Conservation (phyloP, 2,797 vertebrate species). For the Sitta carolinensis region DNA sequence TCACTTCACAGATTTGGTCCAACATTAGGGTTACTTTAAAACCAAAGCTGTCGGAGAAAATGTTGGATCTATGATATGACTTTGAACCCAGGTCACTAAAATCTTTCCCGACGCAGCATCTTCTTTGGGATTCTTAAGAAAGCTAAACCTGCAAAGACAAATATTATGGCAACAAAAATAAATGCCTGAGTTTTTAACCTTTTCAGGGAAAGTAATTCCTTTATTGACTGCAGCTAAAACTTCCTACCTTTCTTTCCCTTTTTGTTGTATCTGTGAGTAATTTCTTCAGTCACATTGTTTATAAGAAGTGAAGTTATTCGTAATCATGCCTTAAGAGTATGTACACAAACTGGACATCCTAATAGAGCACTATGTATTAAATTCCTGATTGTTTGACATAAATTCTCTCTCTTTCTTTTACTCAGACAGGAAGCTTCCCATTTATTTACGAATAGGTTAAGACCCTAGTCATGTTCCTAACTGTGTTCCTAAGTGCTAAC, state of each 20-base stretch:
- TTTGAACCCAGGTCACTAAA: slow-evolving; percentile 75
- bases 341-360: slow-evolving; percentile 92
- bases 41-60: slow-evolving; percentile 64
- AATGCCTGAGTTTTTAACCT: slow-evolving; percentile 81
- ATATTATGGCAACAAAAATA: slow-evolving; percentile 85
- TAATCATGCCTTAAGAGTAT: slow-evolving; percentile 91
- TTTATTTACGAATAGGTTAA: slow-evolving; percentile 89
- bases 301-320: slow-evolving; percentile 90
- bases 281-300: slow-evolving; percentile 90
- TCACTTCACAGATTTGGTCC: slow-evolving; percentile 59
- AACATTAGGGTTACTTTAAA: slow-evolving; percentile 59
- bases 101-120: slow-evolving; percentile 62
- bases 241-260: slow-evolving; percentile 86
- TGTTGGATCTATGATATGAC: slow-evolving; percentile 66
- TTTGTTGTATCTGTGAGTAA: slow-evolving; percentile 89
- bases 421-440: slow-evolving; percentile 91
- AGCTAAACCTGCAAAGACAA: slow-evolving; percentile 80
- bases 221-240: slow-evolving; percentile 79
- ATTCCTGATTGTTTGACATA: slow-evolving; percentile 98
- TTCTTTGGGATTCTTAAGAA: slow-evolving; percentile 77
- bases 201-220: slow-evolving; percentile 83
- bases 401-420: slow-evolving; percentile 89
- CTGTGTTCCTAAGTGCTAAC: slow-evolving; percentile 89
- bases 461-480: slow-evolving; percentile 88
- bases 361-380: slow-evolving; percentile 90